Base-by-base conservation (phyloP, 2,113 vertebrate species). In the Limnothrissa miodon region DNA sequence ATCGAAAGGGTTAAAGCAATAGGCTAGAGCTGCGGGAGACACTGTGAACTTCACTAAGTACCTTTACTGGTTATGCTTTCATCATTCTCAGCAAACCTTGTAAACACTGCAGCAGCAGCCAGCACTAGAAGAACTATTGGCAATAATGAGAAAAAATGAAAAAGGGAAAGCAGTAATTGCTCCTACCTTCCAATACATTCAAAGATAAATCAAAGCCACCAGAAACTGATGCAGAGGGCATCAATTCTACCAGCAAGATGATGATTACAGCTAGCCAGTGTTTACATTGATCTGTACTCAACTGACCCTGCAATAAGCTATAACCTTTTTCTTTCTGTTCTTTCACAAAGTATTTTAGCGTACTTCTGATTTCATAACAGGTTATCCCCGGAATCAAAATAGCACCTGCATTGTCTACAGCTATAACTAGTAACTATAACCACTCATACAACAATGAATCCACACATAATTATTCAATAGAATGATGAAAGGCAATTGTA, bases 21-120 rank as follows among this genome's bases (percentile, higher is more conserved):
- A 66, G 44, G 44, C 13, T 59, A 66, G 70, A 39, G 46, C 66
- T 59, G 81, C 42, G 29, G 51, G 17, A 62, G 74, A 66, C 25
- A 33, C 59, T 79, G 33, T 25, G 78, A 36, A 23, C 84, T 80
- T 44, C 36, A 80, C 59, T 82, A 78, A 82, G 51, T 82, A 78
- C 79, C 29, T 48, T 25, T 5, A 78, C 74, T 44, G 53, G 46
- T 21, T n/a, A 6, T n/a, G 66, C 62, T 82, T 79, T 46, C 66
- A 85, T 66, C 51, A 29, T 23, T 10, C 15, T 78, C 78, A 78
- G 15, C 29, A 4, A 51, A 39, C 48, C 45, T 42, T 46, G 66
- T 70, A 81, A 84, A 81, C 62, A 78, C 19, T 46, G 25, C 59
- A 0, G 7, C 59, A 2, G 25, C 1, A 13, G 59, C 25, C 59